phyloP scores from a whole-genome alignment of 2,113 vertebrate genomes.

The Excalfactoria chinensis region DNA sequence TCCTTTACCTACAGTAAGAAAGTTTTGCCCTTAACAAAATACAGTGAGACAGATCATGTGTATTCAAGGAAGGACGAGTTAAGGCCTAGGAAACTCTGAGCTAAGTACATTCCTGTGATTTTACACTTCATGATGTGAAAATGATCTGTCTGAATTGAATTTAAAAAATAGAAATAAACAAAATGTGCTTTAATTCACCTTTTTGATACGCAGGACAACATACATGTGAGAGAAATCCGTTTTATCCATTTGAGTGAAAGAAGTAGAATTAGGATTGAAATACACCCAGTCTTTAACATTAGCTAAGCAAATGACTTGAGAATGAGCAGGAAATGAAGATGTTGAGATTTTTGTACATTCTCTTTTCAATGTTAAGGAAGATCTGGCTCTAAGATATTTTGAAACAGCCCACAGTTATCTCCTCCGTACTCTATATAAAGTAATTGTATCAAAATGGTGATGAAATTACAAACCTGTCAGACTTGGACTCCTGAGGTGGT shows the following conservation, averaged over 20 bases:
- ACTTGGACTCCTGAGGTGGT: constrained; percentile 79
- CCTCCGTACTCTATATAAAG: neutral
- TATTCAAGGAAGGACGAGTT: constrained; percentile 13
- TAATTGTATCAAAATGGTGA: neutral
- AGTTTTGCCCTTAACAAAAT: neutral
- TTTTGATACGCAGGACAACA: neutral
- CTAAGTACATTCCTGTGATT: neutral
- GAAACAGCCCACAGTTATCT: neutral
- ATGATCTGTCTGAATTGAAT: neutral
- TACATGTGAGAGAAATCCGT: neutral
- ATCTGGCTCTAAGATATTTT: neutral
- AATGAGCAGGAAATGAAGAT: neutral
- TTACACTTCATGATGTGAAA: neutral
- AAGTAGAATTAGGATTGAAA: neutral
- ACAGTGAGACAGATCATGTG: neutral
- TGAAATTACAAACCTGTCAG: constrained; percentile 82
- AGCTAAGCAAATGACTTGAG: neutral
- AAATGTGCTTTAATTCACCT: neutral
- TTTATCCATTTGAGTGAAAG: neutral
- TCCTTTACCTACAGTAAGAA: neutral
- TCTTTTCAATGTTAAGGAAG: neutral
- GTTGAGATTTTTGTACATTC: neutral
- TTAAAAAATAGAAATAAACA: neutral
- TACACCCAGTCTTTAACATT: neutral
- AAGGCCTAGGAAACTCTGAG: neutral